Base-by-base conservation (phyloP, 2,888 invertebrate species). In the Dioctria linearis region DNA sequence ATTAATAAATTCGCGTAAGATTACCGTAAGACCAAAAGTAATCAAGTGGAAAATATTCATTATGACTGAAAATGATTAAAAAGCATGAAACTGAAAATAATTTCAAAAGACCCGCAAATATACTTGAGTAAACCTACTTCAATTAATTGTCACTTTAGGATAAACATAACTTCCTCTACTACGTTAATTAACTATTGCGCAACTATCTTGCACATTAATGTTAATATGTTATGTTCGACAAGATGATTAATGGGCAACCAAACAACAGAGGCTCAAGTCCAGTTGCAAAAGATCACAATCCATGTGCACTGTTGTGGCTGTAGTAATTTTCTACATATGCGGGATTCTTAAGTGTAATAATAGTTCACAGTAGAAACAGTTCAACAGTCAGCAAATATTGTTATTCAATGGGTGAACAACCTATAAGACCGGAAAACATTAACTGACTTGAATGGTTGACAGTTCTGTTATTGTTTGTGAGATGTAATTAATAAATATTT, bases 121-220 rank as follows among this genome's bases (percentile, higher is more conserved):
- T 54, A 54, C 54, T n/a, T 54, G 54, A 54, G 54, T 54, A 46
- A 25, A 25, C 8, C 5, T 46, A 54, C 54, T 54, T 54, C 54
- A 54, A 54, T 54, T 54, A 54, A 11, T 54, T 54, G 54, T 54
- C 9, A 54, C 11, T 54, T 54, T 54, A 4, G 4, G 54, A 4
- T 54, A 6, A 54, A 54, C n/a, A 11, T 4, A n/a, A 11, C 54
- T 54, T n/a, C 11, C 11, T 11, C 4, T 37, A 25, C 25, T 25
- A 61, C 61, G 40, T 40, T 63, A 40, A 63, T 63, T 40, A 63
- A 37, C 63, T 6, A 37, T 39, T 40, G 39, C 63, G 63, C 63
- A 39, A 63, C 6, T 6, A 40, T 37, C 37, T 63, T 63, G 63
- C 63, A 63, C 5, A 8, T 6, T 37, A 37, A 25, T 39, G 63